Base-by-base conservation (phyloP, 2,888 invertebrate species). In the Trypoxylon attenuatum region DNA sequence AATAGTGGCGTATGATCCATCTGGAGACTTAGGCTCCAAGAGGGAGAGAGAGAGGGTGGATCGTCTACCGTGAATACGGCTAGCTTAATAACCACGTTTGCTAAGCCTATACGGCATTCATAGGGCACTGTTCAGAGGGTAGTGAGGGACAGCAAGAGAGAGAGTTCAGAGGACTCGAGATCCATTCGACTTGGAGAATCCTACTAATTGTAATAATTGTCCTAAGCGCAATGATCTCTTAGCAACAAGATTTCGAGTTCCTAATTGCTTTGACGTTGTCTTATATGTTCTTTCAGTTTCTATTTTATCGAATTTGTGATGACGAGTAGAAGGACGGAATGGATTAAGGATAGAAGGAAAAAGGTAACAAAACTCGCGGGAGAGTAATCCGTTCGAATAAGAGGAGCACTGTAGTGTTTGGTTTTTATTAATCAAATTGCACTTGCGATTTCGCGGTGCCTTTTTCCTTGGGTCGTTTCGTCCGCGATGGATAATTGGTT, bases 401-500 rank as follows among this genome's bases (percentile, higher is more conserved):
- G 21, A n/a, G 16, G 8, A 6, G n/a, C 25, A n/a, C 16, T 39
- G 18, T 43, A 27, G 43, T 52, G 45, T 58, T 66, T 39, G 53
- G 58, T 53, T 38, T 59, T 55, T 59, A 65, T 67, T 67, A 67
- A 67, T 65, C 67, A 59, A 60, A 63, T 33, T 18, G 45, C 25
- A n/a, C n/a, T n/a, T n/a, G n/a, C n/a, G n/a, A n/a, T n/a, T n/a
- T n/a, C n/a, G n/a, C 2, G 13, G n/a, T 33, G 10, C 33, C 33
- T 33, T 59, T 69, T 62, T 46, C 46, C 29, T 22, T 19, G 43
- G 57, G 55, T 55, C 42, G 39, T 55, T 45, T 45, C 66, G 64
- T 65, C 56, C 69, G 64, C 68, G 73, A 68, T 69, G 64, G 67
- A 56, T 77, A 78, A 78, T 78, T 79, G 75, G 70, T 79, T 77